phyloP scores from a whole-genome alignment of 53 echinoderm and acorn worm genomes.

The Stichopus horrens region DNA sequence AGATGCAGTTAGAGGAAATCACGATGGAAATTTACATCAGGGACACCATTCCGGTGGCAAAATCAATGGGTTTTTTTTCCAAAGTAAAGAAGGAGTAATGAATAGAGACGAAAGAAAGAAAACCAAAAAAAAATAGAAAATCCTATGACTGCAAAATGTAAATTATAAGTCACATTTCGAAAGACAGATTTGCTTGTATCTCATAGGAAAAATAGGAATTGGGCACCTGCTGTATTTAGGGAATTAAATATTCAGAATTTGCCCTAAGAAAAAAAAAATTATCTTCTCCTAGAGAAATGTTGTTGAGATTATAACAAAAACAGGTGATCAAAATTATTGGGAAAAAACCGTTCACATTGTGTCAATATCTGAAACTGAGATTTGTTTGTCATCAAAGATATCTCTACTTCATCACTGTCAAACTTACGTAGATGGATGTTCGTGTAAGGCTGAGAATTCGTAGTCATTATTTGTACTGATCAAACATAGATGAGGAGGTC shows the following conservation, averaged over 20 bases:
- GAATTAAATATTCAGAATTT: not conserved
- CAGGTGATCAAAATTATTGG: too few relatives aligned
- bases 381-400: too few relatives aligned
- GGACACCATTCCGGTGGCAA: slow-evolving; percentile 7
- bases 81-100: not conserved
- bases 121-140: not conserved
- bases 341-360: too few relatives aligned
- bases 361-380: too few relatives aligned
- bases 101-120: not conserved
- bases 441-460: too few relatives aligned
- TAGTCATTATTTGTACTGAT: too few relatives aligned
- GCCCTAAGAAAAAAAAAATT: too few relatives aligned
- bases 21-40: slow-evolving; percentile 24
- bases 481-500: too few relatives aligned
- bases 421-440: too few relatives aligned
- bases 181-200: not conserved
- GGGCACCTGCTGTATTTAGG: slow-evolving; percentile 23
- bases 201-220: not conserved
- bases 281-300: too few relatives aligned
- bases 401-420: too few relatives aligned
- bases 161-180: not conserved
- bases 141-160: not conserved
- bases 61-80: slow-evolving; percentile 27
- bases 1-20: not conserved
- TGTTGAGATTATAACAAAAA: too few relatives aligned